A percentile compares a stretch with the other conserved stretches of the same genome.
Conservation (phyloP, 2,888 invertebrate species). For the Epiblema foenella region DNA sequence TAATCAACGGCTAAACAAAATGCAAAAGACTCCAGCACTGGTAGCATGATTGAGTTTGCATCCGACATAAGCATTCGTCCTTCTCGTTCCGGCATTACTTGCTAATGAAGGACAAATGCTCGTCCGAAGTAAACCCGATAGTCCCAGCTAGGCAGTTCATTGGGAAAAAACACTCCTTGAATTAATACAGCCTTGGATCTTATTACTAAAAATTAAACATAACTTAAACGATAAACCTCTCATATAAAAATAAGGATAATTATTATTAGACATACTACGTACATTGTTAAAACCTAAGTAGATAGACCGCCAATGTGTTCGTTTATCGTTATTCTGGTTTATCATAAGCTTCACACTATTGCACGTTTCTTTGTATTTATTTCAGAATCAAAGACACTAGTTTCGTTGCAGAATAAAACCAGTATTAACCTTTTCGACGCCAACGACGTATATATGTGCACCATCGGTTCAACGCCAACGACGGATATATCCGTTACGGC, state of each 20-base stretch:
- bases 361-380: slow-evolving; percentile 40
- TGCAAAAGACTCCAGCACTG: slow-evolving; percentile 55
- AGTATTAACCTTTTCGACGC: no score
- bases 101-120: no score
- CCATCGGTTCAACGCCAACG: no score
- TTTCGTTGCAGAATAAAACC: not conserved
- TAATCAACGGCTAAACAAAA: slow-evolving; percentile 62
- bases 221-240: slow-evolving; percentile 82
- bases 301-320: slow-evolving; percentile 78
- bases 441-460: no score
- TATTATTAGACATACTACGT: slow-evolving; percentile 69
- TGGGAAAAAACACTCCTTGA: slow-evolving; percentile 76
- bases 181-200: slow-evolving; percentile 84
- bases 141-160: slow-evolving; percentile 45
- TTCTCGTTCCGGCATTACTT: no score
- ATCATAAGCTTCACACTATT: slow-evolving; percentile 41
- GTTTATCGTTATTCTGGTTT: slow-evolving; percentile 46
- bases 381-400: slow-evolving; percentile 22
- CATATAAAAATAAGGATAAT: slow-evolving; percentile 78
- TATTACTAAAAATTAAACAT: slow-evolving; percentile 76
- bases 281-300: slow-evolving; percentile 75
- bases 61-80: no score
- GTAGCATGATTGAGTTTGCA: no score
- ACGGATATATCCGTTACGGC: no score
- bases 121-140: no score